Conservation (phyloP, 2,113 vertebrate genomes). For the Trochalopteron elliotii region DNA sequence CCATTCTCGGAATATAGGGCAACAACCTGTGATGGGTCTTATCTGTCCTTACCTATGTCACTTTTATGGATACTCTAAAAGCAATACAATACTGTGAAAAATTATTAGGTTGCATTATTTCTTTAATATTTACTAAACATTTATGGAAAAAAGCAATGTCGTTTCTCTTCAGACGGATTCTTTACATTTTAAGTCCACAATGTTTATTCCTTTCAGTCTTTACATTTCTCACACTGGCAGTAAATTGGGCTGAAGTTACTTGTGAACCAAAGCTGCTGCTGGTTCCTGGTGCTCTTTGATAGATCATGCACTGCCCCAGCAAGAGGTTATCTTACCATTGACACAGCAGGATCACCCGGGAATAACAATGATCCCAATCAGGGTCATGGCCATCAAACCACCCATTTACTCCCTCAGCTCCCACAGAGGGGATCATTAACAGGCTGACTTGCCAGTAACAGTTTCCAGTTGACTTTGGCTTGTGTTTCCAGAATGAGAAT, state of each 20-base stretch:
- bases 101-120: background rate
- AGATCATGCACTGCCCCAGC: background rate
- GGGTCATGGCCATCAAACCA: background rate
- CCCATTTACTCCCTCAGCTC: background rate
- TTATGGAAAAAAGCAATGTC: background rate
- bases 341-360: background rate
- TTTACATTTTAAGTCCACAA: background rate
- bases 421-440: accelerated
- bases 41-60: accelerated
- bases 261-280: background rate
- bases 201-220: background rate
- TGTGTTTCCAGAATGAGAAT: background rate
- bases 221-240: background rate
- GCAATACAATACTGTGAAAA: background rate
- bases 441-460: background rate
- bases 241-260: background rate
- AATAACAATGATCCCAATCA: background rate
- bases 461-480: slow-evolving; percentile 40
- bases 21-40: background rate
- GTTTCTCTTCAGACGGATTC: background rate
- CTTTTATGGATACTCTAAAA: background rate
- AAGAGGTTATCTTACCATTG: background rate
- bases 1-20: background rate
- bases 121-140: background rate
- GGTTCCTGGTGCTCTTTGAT: background rate